Evolutionary conservation across 1,140 invertebrate species (phyloP), one percentile per base, ranked within the genome.

Genomic region (Calliopsis andreniformis): DNA sequence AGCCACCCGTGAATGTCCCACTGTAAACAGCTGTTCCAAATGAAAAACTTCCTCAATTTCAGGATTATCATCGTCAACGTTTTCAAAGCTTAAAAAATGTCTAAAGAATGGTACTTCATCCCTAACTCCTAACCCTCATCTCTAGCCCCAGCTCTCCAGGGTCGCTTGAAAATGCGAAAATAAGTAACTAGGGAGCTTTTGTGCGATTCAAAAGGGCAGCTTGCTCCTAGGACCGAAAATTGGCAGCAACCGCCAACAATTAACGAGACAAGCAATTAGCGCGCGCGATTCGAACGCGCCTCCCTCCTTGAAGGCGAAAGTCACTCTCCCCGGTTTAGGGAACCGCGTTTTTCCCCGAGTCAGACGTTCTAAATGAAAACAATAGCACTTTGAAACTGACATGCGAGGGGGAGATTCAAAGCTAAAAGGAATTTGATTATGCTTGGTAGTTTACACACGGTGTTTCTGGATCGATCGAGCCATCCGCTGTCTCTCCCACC

Each of bases 351-450:
- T 82, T 68, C 18, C 58, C 16, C 28, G 35, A 78, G 78, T 82
- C 47, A 53, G 30, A 28, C 55, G 55, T 53, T 45, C 14, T 53
- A 64, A 82, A 83, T 82, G 77, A 83, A 83, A 82, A 79, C 80
- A 76, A 76, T 62, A 58, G 23, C 67, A 79, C 66, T 78, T 82
- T 71, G 76, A 45, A 67, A 71, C 66, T 23, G 72, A 61, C 58
- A 69, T 66, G 61, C 55, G 67, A 53, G 58, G 76, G 55, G 58
- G 76, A 42, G 64, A 73, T 76, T 82, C 35, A 68, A 56, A 55
- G 78, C 73, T 84, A 80, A 83, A 83, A 83, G 81, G 81, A 83
- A 84, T 84, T 84, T 84, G 82, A 84, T 84, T 84, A 84, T 84
- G 82, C 78, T 84, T 69, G 78, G 75, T 84, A 81, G 81, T 84